A percentile compares a stretch with the other conserved stretches of the same genome.
Evolutionary conservation across 2,113 vertebrate species (phyloP).

Genomic region (Calonectris borealis): DNA sequence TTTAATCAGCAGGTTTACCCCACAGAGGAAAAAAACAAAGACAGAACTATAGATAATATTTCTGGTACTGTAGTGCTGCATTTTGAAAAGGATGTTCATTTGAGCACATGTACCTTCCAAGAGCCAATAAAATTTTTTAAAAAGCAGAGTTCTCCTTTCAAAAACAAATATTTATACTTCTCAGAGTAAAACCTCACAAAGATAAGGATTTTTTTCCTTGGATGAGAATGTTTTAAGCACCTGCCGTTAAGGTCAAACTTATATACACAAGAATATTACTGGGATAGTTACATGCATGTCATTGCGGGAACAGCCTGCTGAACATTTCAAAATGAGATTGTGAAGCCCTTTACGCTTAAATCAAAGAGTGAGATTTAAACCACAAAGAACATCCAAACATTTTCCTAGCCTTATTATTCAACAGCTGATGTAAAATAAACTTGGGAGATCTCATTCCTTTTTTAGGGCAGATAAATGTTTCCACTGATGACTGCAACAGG

Average conservation of each 20-base stretch:
- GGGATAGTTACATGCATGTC: neutral
- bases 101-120: neutral
- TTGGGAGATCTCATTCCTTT: neutral
- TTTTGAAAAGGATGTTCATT: neutral
- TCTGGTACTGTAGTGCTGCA: neutral
- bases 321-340: neutral
- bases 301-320: neutral
- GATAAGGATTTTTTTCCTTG: neutral
- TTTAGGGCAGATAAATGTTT: neutral
- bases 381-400: neutral
- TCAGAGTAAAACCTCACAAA: neutral
- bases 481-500: neutral
- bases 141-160: neutral
- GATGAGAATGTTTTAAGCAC: neutral
- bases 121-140: neutral
- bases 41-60: neutral
- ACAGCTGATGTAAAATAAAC: neutral
- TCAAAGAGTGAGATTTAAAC: neutral
- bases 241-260: neutral
- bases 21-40: neutral
- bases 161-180: constrained; percentile 22
- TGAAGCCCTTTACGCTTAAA: neutral
- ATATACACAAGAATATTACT: neutral
- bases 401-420: neutral
- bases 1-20: neutral